A percentile compares a stretch with the other conserved stretches of the same genome.
Evolutionary conservation across 2,797 vertebrate genomes (phyloP).

Genomic region (Scleropages formosus): DNA sequence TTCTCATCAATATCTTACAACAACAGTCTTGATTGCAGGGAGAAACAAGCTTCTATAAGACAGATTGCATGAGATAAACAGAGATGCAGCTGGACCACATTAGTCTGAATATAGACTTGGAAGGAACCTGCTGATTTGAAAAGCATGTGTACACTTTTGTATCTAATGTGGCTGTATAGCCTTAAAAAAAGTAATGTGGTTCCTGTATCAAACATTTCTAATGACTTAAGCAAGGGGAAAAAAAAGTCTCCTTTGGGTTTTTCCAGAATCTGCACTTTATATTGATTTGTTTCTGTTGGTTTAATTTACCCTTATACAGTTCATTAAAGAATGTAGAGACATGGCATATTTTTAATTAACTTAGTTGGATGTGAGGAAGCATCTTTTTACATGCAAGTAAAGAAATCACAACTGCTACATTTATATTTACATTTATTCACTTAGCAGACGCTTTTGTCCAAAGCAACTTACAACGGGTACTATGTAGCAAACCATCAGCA

Average conservation of each 20-base stretch:
- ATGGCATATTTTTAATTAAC: not conserved
- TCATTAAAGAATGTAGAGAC: constrained; percentile 19
- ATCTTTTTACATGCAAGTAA: not conserved
- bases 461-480: too few species aligned
- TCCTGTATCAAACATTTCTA: constrained; percentile 39
- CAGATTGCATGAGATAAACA: not conserved
- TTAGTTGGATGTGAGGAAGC: not conserved
- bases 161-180: constrained; percentile 13
- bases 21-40: not conserved
- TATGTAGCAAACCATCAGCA: too few species aligned
- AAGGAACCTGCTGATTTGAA: constrained; percentile 4
- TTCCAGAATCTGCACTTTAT: constrained; percentile 34
- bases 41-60: not conserved
- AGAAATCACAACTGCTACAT: not conserved
- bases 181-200: constrained; percentile 14
- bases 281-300: constrained; percentile 28
- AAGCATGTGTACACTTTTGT: constrained; percentile 7
- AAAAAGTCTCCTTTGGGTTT: constrained; percentile 41
- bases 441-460: too few species aligned
- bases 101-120: constrained; percentile 5
- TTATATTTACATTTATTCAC: too few species aligned
- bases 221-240: constrained; percentile 50
- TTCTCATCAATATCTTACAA: not conserved
- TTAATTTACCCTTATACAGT: constrained; percentile 19
- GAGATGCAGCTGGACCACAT: not conserved